These are phyloP conservation scores for Neoscelio sp. DNA, from an alignment of 2,888 invertebrate genomes.

Conservation along the genomic window DNA sequence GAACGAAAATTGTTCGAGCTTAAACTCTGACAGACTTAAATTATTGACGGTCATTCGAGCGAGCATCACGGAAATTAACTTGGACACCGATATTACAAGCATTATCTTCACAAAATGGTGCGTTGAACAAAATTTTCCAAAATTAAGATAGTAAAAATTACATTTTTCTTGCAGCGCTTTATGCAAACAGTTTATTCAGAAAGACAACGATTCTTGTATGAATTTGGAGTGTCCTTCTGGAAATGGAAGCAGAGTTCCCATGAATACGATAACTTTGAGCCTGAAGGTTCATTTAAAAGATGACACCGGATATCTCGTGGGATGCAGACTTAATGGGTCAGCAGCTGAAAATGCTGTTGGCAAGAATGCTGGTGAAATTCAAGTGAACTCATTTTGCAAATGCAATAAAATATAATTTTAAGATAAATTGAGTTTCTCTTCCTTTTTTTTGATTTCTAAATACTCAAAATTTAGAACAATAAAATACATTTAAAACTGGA, in stretches of 20 bases:
- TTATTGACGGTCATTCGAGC: slow-evolving; percentile 90
- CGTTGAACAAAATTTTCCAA: too few species aligned
- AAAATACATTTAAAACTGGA: too few species aligned
- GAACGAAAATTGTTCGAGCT: slow-evolving; percentile 76
- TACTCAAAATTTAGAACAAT: slow-evolving; percentile 10
- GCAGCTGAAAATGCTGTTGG: slow-evolving; percentile 77
- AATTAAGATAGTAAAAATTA: too few species aligned
- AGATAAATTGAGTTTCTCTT: slow-evolving; percentile 22
- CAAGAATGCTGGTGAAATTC: slow-evolving; percentile 74
- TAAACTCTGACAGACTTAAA: slow-evolving; percentile 83
- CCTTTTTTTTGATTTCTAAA: slow-evolving; percentile 1
- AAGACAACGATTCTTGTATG: slow-evolving; percentile 79
- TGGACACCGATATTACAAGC: slow-evolving; percentile 84
- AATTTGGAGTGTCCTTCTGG: slow-evolving; percentile 80
- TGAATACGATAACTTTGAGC: slow-evolving; percentile 74
- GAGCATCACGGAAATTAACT: slow-evolving; percentile 88
- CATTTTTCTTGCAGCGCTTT: slow-evolving; percentile 72
- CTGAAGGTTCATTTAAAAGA: slow-evolving; percentile 80
- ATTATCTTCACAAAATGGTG: slow-evolving; percentile 76
- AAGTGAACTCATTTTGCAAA: too few species aligned
- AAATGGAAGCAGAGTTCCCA: slow-evolving; percentile 76
- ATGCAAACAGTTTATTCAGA: slow-evolving; percentile 75
- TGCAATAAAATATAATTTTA: too few species aligned
- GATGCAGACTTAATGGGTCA: slow-evolving; percentile 77
- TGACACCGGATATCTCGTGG: slow-evolving; percentile 80